phyloP scores from a whole-genome alignment of 2,888 invertebrate species.

The Andrena fulva region DNA sequence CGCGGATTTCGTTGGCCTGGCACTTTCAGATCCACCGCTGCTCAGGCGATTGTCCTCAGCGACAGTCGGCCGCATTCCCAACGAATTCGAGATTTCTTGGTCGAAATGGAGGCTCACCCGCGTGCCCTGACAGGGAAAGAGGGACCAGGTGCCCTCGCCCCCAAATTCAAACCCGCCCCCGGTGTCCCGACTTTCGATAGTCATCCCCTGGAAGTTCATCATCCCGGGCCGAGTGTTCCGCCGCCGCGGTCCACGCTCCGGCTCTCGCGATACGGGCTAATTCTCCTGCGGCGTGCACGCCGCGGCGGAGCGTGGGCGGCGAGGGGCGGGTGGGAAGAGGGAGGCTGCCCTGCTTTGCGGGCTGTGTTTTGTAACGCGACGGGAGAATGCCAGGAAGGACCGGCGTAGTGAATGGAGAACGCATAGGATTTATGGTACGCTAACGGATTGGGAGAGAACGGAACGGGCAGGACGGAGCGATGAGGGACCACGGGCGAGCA shows the following conservation, averaged over 20 bases:
- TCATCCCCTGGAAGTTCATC: neutral
- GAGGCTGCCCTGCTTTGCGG: slow-evolving; percentile 40
- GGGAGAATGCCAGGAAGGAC: slow-evolving; percentile 56
- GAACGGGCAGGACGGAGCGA: slow-evolving; percentile 23
- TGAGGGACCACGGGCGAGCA: neutral
- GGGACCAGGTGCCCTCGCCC: too few species aligned
- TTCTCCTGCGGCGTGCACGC: slow-evolving; percentile 25
- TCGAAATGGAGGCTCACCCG: too few species aligned
- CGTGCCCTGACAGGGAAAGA: too few species aligned
- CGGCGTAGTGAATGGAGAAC: slow-evolving; percentile 61
- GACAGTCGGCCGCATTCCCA: too few species aligned
- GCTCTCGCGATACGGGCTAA: slow-evolving; percentile 40
- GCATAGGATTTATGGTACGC: slow-evolving; percentile 60
- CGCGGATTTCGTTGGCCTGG: too few species aligned
- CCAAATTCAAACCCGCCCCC: slow-evolving; percentile 29
- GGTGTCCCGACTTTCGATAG: slow-evolving; percentile 33
- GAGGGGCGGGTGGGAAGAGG: neutral
- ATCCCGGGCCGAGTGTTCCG: neutral
- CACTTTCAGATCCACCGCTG: too few species aligned
- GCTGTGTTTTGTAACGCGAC: slow-evolving; percentile 47
- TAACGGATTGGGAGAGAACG: slow-evolving; percentile 52
- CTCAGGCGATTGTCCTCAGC: too few species aligned
- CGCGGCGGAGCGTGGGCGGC: neutral
- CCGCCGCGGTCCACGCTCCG: neutral
- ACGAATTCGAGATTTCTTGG: too few species aligned